A percentile compares a stretch with the other conserved stretches of the same genome.
Conservation (phyloP, 2,888 invertebrate species). For the Lepidocyrtoides sp. region DNA sequence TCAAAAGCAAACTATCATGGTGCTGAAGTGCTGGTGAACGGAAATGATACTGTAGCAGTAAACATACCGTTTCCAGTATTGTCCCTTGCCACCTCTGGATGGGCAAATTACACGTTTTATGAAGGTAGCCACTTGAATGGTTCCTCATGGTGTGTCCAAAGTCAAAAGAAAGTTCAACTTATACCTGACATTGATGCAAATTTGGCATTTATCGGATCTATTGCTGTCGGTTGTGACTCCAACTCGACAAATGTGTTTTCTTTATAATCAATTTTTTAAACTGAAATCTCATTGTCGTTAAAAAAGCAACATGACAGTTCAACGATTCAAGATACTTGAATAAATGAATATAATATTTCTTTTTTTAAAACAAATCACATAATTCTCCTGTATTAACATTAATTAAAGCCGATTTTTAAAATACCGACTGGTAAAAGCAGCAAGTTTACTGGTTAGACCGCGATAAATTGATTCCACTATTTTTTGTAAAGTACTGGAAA, state of each 20-base stretch:
- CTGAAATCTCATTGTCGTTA: no score
- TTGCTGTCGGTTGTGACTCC: conserved; percentile 60
- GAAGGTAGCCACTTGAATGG: conserved; percentile 40
- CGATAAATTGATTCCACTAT: no score
- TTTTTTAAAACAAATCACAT: no score
- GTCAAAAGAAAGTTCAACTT: conserved; percentile 47
- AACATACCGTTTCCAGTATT: conserved; percentile 28
- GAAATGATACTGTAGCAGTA: conserved; percentile 16
- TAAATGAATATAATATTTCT: no score
- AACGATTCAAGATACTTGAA: no score
- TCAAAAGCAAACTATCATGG: conserved; percentile 73
- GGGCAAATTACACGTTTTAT: conserved; percentile 71
- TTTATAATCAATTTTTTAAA: not conserved
- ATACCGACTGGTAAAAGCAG: no score
- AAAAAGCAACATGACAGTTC: no score
- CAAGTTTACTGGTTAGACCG: no score
- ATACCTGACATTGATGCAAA: conserved; percentile 27
- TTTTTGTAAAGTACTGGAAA: no score
- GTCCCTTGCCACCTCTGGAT: conserved; percentile 61
- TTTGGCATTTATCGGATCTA: conserved; percentile 37
- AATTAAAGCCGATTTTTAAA: no score
- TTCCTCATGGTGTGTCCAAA: conserved; percentile 50
- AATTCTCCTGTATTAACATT: no score
- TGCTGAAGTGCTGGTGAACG: conserved; percentile 50
- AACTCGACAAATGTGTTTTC: not conserved